Evolutionary conservation across 2,113 vertebrate species (phyloP).

Genomic region (Channa maculata): DNA sequence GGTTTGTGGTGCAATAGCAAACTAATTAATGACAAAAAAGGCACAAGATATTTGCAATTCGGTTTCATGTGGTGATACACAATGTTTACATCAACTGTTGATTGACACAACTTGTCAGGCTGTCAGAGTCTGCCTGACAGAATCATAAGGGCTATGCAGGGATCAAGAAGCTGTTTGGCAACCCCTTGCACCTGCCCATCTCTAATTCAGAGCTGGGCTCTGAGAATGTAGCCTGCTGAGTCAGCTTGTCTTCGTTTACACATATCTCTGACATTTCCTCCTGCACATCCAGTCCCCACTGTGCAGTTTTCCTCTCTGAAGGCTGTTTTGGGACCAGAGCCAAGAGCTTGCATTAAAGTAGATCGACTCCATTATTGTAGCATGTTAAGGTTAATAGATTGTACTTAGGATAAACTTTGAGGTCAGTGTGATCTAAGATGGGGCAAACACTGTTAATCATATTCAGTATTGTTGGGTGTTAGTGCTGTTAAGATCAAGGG

Average conservation of each 20-base stretch:
- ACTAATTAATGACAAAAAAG: no score
- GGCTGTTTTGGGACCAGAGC: slow-evolving; percentile 18
- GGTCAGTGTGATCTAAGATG: slow-evolving; percentile 1
- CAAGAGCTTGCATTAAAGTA: slow-evolving; percentile 48
- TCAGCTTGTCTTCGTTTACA: slow-evolving; percentile 52
- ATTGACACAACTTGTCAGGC: slow-evolving; percentile 60
- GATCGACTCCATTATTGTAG: slow-evolving; percentile 21
- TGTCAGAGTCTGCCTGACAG: slow-evolving; percentile 45
- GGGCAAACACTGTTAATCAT: slow-evolving; percentile 41
- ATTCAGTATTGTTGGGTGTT: slow-evolving; percentile 1
- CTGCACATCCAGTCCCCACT: slow-evolving; percentile 17
- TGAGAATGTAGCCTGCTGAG: slow-evolving; percentile 48
- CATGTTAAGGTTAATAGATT: slow-evolving; percentile 50
- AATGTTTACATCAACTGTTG: slow-evolving; percentile 14
- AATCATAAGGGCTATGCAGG: slow-evolving; percentile 50
- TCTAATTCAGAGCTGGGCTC: slow-evolving; percentile 47
- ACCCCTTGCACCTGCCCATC: background rate
- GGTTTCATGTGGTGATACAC: slow-evolving; percentile 13
- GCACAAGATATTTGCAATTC: no score
- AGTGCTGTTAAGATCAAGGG: slow-evolving; percentile 14
- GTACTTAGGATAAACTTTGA: slow-evolving; percentile 33
- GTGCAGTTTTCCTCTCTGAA: slow-evolving; percentile 24
- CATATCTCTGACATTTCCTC: slow-evolving; percentile 49
- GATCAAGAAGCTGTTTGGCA: slow-evolving; percentile 54
- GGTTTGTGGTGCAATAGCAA: no score